Base-by-base conservation (phyloP, 2,888 invertebrate genomes). In the Plagodis pulveraria region DNA sequence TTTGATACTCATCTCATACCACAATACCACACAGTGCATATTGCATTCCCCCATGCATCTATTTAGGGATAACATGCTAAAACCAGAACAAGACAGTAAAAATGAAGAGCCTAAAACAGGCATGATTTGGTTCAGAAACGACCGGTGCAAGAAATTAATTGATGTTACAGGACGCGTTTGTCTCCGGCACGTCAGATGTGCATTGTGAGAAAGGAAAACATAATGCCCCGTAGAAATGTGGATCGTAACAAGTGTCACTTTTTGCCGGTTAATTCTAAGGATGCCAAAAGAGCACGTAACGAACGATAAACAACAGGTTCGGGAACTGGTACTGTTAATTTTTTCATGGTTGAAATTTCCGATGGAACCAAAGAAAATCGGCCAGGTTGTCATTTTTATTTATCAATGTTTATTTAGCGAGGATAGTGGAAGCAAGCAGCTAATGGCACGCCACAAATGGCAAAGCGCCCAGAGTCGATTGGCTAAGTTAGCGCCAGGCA, bases 401-500 rank as follows among this genome's bases (percentile, higher is more conserved):
- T 51, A 36, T n/a, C 6, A 52, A 53, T 50, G 43, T 53, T 41
- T 54, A 41, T 56, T 58, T 58, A 51, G 51, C 49, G 56, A 38
- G 33, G 56, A 60, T 45, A 54, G 63, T 51, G 63, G 58, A 52
- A 56, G 53, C 64, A 62, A 78, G 54, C 64, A 66, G 79, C 76
- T 76, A 83, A 80, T 84, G 78, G 78, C 71, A 73, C 66, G 74
- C 80, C 80, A 66, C 81, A 79, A 80, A 77, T 77, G 77, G 76
- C 69, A 68, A 59, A 59, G 75, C 66, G 71, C 70, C 63, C 66
- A 63, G 56, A 55, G 73, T 63, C 66, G 83, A 91, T 91, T 90
- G 87, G 86, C 86, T 74, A 78, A 89, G 89, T 91, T 91, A 89
- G 84, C 83, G 71, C 81, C 81, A 75, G 83, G 87, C 91, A 91